phyloP scores from a whole-genome alignment of 1,140 invertebrate genomes.

The Aphidius gifuensis region DNA sequence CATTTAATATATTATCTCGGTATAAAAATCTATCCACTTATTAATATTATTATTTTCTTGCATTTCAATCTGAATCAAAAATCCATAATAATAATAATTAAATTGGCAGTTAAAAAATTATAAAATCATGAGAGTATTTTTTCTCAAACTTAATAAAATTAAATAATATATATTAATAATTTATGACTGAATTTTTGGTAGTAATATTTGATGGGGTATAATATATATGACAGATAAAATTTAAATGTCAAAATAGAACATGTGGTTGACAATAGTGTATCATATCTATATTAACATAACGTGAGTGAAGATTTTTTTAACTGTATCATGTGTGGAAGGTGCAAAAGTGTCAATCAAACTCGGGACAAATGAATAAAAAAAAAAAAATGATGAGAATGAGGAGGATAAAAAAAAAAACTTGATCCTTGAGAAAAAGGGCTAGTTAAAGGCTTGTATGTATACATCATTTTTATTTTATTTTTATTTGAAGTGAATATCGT shows the following conservation, averaged over 20 bases:
- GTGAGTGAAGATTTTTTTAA: constrained; percentile 23
- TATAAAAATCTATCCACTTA: no score
- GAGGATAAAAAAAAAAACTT: constrained; percentile 31
- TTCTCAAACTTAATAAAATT: no score
- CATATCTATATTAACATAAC: constrained; percentile 53
- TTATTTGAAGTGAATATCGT: constrained; percentile 35
- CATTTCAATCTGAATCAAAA: no score
- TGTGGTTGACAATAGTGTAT: constrained; percentile 42
- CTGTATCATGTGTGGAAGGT: no score
- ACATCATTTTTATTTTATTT: constrained; percentile 24
- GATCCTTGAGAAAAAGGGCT: constrained; percentile 43
- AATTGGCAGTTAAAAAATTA: no score
- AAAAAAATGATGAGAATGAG: neutral
- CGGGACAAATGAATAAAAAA: neutral
- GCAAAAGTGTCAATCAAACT: constrained; percentile 47
- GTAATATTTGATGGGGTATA: no score
- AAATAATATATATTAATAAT: no score
- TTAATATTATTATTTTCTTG: no score
- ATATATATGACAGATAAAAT: constrained; percentile 26
- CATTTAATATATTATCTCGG: no score
- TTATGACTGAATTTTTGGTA: no score
- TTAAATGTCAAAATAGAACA: constrained; percentile 54
- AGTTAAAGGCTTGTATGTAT: constrained; percentile 27
- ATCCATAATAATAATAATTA: no score
- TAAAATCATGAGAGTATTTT: no score